These are phyloP conservation scores for Morone chrysops DNA, from an alignment of 2,113 vertebrate genomes.

Conservation along the genomic window DNA sequence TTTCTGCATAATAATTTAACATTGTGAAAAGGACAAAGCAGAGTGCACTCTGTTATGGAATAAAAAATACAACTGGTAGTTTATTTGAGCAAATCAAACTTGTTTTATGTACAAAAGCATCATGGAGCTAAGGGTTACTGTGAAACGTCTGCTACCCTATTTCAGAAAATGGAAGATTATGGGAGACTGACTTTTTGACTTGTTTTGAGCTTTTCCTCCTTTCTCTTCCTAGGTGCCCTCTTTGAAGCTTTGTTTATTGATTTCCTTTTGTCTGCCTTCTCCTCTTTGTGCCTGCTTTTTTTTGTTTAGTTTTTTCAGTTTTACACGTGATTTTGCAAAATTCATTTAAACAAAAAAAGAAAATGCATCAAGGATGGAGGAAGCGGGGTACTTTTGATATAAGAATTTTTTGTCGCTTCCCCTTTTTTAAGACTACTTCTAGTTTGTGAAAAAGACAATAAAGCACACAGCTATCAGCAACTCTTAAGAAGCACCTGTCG, in stretches of 20 bases:
- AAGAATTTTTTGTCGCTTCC: conserved; percentile 4
- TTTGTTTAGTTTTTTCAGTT: not conserved
- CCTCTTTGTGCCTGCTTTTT: conserved; percentile 5
- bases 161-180: conserved; percentile 33
- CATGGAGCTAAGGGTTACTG: conserved; percentile 5
- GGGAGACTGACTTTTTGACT: conserved; percentile 59
- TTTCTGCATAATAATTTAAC: not conserved
- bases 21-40: conserved; percentile 12
- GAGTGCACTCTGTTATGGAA: not conserved
- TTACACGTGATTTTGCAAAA: conserved; percentile 56
- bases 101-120: conserved; percentile 15
- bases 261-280: conserved; percentile 45
- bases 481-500: conserved; percentile 37
- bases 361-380: conserved; percentile 22
- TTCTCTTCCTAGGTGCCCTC: conserved; percentile 45
- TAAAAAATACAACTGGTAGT: not conserved
- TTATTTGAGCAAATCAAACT: conserved; percentile 21
- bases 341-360: conserved; percentile 39
- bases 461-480: conserved; percentile 16
- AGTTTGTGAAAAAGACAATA: not conserved
- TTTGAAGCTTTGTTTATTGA: conserved; percentile 70
- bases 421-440: not conserved
- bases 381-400: not conserved
- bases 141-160: not conserved
- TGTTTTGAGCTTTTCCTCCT: conserved; percentile 51